Base-by-base conservation (phyloP, 1,140 invertebrate genomes). In the Meloidogyne hapla region DNA sequence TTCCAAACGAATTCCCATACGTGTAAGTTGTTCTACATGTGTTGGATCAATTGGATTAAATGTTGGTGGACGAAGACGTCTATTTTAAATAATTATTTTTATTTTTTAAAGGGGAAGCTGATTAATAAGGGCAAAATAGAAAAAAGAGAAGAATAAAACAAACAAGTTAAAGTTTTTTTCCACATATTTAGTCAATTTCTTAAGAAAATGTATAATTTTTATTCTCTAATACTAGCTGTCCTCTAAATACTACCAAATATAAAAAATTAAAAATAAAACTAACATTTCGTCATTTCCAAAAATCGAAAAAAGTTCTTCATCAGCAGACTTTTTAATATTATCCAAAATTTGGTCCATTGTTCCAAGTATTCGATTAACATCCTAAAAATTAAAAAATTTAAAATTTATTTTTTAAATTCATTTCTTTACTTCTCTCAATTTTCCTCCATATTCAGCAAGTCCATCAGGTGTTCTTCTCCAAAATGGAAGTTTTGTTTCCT, bases 1-100 rank as follows among this genome's bases (percentile, higher is more conserved):
- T 70, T 94, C 89, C 76, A 98, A 92, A 67, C 92, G 92, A 81
- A 98, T 97, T 66, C 96, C 96, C 94, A 98, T 96, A 87, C 94
- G 91, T 78, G 92, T 91, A 68, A 98, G 90, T 70, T 94, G 90
- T 87, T 91, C 91, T 79, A 96, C 88, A 89, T 98, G 95, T 64
- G 94, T 92, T n/a, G 92, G 90, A 89, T 96, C 96, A 79, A 91
- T 92, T 68, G 94, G 91, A 83, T 91, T 88, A 83, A 91, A 90
- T 18, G 90, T 89, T n/a, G 83, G 77, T 0, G 90, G 90, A 70
- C 81, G 81, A 10, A 90, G 82, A 18, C 83, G 80, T 10, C 87
- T 77, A 48, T 79, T 77, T 33, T 83, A 84, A 69, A 80, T 78
- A 83, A 21, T 21, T 68, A 62, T 15, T 13, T 12, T 71, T 62